Evolutionary conservation across 2,888 invertebrate species (phyloP).

Genomic region (Teleogryllus oceanicus): DNA sequence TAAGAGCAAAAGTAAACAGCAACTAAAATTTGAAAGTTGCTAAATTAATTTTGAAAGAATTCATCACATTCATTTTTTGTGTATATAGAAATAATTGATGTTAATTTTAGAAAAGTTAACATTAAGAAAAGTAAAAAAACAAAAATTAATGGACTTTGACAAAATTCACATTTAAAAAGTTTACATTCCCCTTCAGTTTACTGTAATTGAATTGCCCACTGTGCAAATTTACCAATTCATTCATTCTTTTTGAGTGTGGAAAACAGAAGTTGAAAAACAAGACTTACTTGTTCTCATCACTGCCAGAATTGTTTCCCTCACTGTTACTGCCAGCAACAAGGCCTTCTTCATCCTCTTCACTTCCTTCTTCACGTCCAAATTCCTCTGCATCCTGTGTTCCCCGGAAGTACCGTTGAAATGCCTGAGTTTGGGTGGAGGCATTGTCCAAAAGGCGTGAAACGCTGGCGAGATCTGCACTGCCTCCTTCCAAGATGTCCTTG

Average conservation of each 20-base stretch:
- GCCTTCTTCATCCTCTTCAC: conserved; percentile 64
- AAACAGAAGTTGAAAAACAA: too few species aligned
- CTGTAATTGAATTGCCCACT: too few species aligned
- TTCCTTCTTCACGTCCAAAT: conserved; percentile 51
- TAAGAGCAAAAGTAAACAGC: background rate
- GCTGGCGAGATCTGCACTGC: conserved; percentile 65
- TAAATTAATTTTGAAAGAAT: too few species aligned
- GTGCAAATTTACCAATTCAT: too few species aligned
- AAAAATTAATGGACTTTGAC: too few species aligned
- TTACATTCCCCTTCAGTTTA: too few species aligned
- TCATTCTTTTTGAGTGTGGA: too few species aligned
- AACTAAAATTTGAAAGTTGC: background rate
- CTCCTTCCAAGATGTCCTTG: conserved; percentile 40
- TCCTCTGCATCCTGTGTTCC: conserved; percentile 42
- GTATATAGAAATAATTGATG: too few species aligned
- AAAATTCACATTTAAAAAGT: too few species aligned
- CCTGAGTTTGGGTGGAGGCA: conserved; percentile 59
- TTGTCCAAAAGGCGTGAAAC: conserved; percentile 73
- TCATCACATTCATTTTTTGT: too few species aligned
- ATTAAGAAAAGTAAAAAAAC: too few species aligned
- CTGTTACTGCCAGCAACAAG: conserved; percentile 72
- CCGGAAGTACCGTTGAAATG: conserved; percentile 64
- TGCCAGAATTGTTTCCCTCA: conserved; percentile 78
- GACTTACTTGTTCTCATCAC: conserved; percentile 72
- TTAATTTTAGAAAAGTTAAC: too few species aligned